Conservation (phyloP, 1,140 invertebrate species). For the Saccostrea glomerata region DNA sequence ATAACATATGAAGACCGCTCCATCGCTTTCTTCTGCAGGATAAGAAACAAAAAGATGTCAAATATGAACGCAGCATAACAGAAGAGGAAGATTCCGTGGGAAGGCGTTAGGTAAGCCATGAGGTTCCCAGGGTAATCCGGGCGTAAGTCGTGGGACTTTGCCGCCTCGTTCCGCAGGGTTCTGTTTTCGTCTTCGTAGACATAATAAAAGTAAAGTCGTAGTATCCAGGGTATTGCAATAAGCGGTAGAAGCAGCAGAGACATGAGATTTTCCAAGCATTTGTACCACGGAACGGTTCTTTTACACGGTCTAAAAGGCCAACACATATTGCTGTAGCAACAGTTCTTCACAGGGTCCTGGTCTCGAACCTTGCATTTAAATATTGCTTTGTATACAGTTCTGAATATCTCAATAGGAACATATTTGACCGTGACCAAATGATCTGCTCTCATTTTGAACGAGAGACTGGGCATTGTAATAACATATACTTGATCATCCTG, state of each 20-base stretch:
- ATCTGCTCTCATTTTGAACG: conserved; percentile 54
- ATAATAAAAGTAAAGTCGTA: conserved; percentile 58
- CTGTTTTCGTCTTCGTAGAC: conserved; percentile 51
- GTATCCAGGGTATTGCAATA: conserved; percentile 58
- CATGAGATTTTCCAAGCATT: conserved; percentile 54
- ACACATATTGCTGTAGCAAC: conserved; percentile 52
- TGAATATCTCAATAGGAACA: conserved; percentile 59
- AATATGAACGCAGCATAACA: conserved; percentile 60
- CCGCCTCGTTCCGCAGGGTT: not conserved
- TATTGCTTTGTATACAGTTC: conserved; percentile 61
- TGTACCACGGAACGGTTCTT: conserved; percentile 52
- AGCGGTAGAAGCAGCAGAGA: conserved; percentile 46
- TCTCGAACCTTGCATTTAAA: conserved; percentile 64
- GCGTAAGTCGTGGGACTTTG: not conserved
- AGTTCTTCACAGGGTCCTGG: conserved; percentile 41
- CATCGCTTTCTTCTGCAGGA: conserved; percentile 54
- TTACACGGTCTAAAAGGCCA: conserved; percentile 36
- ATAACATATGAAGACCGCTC: conserved; percentile 60
- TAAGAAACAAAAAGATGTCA: conserved; percentile 50
- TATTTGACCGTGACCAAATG: conserved; percentile 57
- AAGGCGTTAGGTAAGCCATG: conserved; percentile 58
- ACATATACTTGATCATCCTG: conserved; percentile 52
- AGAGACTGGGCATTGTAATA: conserved; percentile 43
- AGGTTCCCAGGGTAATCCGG: conserved; percentile 57
- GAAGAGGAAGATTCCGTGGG: conserved; percentile 63